Conservation (phyloP, 2,113 vertebrate genomes). For the Piprites chloris region DNA sequence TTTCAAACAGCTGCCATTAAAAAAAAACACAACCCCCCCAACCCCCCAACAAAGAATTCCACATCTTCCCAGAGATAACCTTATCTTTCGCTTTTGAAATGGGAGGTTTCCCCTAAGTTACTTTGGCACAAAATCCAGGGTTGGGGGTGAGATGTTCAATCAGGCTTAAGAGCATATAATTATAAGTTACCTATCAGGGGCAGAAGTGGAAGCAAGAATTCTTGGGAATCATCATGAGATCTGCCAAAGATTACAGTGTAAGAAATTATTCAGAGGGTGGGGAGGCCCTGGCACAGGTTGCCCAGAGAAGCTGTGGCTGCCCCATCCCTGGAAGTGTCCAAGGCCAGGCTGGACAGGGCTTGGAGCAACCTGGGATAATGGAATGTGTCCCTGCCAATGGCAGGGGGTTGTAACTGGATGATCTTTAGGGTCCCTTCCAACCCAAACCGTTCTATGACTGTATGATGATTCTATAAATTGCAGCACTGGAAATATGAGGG, state of each 20-base stretch:
- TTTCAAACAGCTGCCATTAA: conserved; percentile 43
- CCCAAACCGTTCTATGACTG: not conserved
- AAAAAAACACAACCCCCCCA: not conserved
- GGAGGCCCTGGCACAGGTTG: not conserved
- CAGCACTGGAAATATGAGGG: not conserved
- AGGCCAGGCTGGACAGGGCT: not conserved
- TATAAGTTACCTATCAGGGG: not conserved
- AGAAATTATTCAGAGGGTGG: not conserved
- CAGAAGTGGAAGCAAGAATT: not conserved
- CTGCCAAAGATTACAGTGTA: not conserved
- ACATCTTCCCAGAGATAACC: conserved; percentile 29
- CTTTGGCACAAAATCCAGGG: not conserved
- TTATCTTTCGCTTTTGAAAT: conserved; percentile 41
- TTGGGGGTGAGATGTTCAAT: not conserved
- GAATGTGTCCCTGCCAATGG: not conserved
- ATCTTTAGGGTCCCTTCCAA: not conserved
- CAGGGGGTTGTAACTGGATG: not conserved
- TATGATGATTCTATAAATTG: not conserved
- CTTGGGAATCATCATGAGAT: not conserved
- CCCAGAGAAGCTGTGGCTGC: not conserved
- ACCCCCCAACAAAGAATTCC: conserved; percentile 41
- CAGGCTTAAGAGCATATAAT: not conserved
- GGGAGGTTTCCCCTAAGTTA: not conserved
- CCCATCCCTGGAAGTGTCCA: not conserved
- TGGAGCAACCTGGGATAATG: not conserved